Conservation (phyloP, 2,888 invertebrate species). For the Caenorhabditis sp. region DNA sequence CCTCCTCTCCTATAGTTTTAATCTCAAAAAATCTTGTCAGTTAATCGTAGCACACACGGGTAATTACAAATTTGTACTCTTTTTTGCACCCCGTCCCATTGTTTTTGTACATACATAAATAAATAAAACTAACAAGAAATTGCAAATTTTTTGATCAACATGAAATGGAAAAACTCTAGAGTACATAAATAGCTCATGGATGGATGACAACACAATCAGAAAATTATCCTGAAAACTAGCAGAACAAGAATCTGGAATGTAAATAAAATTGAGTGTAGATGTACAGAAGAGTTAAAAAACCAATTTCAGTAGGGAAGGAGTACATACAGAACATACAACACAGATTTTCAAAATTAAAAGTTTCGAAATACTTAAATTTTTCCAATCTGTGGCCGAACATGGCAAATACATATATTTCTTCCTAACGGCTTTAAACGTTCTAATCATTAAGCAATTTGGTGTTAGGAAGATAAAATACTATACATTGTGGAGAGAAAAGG, state of each 20-base stretch:
- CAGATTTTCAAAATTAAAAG: neutral
- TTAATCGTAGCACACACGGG: neutral
- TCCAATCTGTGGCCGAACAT: no score
- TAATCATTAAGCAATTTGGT: no score
- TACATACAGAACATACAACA: constrained; percentile 1
- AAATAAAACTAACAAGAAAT: neutral
- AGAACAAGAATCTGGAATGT: constrained; percentile 13
- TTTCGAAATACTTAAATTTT: no score
- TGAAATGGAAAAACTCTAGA: constrained; percentile 43
- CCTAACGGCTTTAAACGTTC: no score
- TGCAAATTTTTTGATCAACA: constrained; percentile 1
- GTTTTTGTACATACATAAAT: neutral
- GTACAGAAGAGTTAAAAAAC: constrained; percentile 47
- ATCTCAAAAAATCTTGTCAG: neutral
- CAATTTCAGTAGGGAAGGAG: constrained; percentile 5
- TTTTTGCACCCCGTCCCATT: neutral
- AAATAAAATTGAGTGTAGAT: constrained; percentile 25
- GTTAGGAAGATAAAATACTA: no score
- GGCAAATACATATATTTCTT: no score
- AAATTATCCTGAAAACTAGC: neutral
- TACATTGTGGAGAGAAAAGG: neutral
- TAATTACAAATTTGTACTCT: neutral
- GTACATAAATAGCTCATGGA: constrained; percentile 46
- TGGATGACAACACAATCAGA: constrained; percentile 10
- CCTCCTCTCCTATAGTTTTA: no score